Evolutionary conservation across 2,113 vertebrate genomes (phyloP).

Genomic region (Labeo catla): DNA sequence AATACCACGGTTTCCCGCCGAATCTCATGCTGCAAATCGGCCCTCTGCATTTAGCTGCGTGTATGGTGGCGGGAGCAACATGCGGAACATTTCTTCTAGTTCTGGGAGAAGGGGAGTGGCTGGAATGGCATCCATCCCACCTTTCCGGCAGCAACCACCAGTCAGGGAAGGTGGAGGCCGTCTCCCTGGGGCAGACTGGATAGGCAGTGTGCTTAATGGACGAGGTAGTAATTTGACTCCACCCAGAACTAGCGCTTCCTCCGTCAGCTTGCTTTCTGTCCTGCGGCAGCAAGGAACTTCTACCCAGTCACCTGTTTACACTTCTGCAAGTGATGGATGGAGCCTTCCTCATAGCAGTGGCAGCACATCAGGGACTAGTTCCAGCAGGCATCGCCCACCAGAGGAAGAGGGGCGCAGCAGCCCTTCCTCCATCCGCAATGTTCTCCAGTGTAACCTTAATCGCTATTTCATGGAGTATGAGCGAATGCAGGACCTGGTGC

Average conservation of each 20-base stretch:
- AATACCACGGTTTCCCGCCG: neutral
- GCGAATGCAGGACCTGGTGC: constrained; percentile 89
- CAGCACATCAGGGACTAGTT: constrained; percentile 71
- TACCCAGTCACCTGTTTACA: constrained; percentile 90
- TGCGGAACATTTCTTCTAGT: constrained; percentile 78
- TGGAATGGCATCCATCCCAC: constrained; percentile 57
- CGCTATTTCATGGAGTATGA: constrained; percentile 97
- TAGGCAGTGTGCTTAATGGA: constrained; percentile 70
- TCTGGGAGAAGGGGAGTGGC: constrained; percentile 75
- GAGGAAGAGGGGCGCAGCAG: constrained; percentile 69
- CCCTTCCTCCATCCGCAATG: constrained; percentile 85
- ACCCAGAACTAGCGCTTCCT: constrained; percentile 83
- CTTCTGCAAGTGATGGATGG: constrained; percentile 87
- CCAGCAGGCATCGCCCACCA: constrained; percentile 78
- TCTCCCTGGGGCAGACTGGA: constrained; percentile 85
- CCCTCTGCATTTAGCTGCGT: constrained; percentile 94
- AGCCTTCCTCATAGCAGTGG: constrained; percentile 49
- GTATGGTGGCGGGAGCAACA: constrained; percentile 86
- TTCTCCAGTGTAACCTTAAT: constrained; percentile 93
- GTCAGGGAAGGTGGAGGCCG: constrained; percentile 72
- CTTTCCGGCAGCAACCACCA: neutral
- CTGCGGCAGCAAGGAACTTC: constrained; percentile 80
- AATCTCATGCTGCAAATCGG: constrained; percentile 73
- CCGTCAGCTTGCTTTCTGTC: constrained; percentile 77
- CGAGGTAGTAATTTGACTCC: constrained; percentile 10